Percentiles rank a stretch among this genome's conserved stretches.
These are phyloP conservation scores for Platycheirus rosarum DNA, from an alignment of 2,888 invertebrate species.

Conservation along the genomic window DNA sequence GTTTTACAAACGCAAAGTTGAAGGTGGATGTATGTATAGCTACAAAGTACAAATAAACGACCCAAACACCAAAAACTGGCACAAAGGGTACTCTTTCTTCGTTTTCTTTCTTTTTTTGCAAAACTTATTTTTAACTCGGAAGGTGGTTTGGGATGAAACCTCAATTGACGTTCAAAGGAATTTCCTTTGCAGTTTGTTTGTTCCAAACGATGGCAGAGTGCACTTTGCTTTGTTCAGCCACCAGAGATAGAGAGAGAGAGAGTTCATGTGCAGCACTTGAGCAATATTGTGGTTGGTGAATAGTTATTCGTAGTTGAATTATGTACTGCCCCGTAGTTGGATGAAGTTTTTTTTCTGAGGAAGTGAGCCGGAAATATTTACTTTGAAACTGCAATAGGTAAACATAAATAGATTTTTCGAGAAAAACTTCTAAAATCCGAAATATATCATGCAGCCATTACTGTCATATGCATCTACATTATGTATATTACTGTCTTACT, in stretches of 20 bases:
- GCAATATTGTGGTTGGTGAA: slow-evolving; percentile 65
- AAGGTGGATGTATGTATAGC: slow-evolving; percentile 33
- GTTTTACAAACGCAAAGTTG: slow-evolving; percentile 72
- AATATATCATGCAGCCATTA: too few species aligned
- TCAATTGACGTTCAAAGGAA: slow-evolving; percentile 70
- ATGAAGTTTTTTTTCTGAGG: slow-evolving; percentile 48
- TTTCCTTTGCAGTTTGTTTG: slow-evolving; percentile 62
- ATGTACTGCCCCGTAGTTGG: slow-evolving; percentile 37
- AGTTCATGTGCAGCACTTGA: slow-evolving; percentile 64
- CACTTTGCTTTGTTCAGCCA: slow-evolving; percentile 58
- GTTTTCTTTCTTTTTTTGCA: not conserved
- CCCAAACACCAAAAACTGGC: slow-evolving; percentile 59
- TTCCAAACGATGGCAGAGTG: slow-evolving; percentile 44
- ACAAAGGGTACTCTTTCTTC: slow-evolving; percentile 49
- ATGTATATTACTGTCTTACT: too few species aligned
- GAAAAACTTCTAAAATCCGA: too few species aligned
- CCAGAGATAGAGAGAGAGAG: slow-evolving; percentile 14
- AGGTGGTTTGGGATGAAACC: slow-evolving; percentile 56
- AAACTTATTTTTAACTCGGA: slow-evolving; percentile 22
- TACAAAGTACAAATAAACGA: slow-evolving; percentile 29
- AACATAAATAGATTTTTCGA: too few species aligned
- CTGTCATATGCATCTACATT: too few species aligned
- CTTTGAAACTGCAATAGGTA: too few species aligned
- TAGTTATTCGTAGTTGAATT: slow-evolving; percentile 46
- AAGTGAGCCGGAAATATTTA: slow-evolving; percentile 45